These are phyloP conservation scores for Ceraclea dissimilis DNA, from an alignment of 2,888 invertebrate genomes.

Conservation along the genomic window DNA sequence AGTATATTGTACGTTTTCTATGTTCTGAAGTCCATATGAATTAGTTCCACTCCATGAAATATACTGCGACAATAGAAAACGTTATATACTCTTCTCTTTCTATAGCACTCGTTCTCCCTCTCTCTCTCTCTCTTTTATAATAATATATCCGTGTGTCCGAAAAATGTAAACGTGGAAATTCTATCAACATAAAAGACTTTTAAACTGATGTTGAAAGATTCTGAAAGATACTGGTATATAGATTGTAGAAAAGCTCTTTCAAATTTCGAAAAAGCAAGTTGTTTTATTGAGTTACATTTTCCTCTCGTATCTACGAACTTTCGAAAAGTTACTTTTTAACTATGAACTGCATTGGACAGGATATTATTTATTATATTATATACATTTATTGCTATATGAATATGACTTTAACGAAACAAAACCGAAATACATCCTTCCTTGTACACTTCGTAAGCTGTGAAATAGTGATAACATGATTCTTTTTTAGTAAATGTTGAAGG, in stretches of 20 bases:
- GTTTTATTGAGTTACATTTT: neutral
- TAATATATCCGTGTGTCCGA: neutral
- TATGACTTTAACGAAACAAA: too few species aligned
- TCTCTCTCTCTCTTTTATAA: neutral
- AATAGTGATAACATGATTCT: too few species aligned
- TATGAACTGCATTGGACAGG: neutral
- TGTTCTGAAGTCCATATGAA: neutral
- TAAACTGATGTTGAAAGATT: conserved; percentile 2
- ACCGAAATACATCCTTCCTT: too few species aligned
- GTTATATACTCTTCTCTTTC: neutral
- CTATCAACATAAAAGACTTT: conserved; percentile 2
- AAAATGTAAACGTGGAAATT: conserved; percentile 1
- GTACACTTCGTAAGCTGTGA: too few species aligned
- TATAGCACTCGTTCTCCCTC: too few species aligned
- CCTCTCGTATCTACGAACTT: neutral
- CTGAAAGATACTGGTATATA: neutral
- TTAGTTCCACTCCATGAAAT: neutral
- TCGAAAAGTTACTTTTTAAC: too few species aligned
- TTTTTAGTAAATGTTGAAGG: too few species aligned
- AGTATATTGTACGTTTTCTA: conserved; percentile 3
- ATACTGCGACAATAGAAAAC: neutral
- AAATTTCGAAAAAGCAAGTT: neutral
- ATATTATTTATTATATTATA: neutral
- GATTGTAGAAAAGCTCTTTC: neutral
- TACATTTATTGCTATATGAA: too few species aligned